These are phyloP conservation scores for Amphiura filiformis DNA, from an alignment of 35 echinoderm and acorn worm species.

Conservation along the genomic window DNA sequence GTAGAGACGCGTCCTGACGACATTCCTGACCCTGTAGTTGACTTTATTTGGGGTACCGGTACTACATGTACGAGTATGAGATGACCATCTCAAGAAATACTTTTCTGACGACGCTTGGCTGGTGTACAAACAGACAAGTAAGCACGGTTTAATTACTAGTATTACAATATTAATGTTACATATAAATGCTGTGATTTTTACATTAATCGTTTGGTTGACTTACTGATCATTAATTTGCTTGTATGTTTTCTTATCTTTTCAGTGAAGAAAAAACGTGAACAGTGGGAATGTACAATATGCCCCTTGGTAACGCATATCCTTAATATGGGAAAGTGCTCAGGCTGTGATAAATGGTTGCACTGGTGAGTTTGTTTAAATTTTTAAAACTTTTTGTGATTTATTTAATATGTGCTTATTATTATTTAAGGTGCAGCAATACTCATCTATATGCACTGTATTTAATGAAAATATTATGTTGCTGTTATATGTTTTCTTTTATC, in stretches of 20 bases:
- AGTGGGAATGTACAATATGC: not conserved
- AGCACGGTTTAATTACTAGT: no score
- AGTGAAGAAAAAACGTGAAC: not conserved
- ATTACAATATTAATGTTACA: no score
- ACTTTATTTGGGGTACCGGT: no score
- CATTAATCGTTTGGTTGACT: no score
- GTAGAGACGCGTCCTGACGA: not conserved
- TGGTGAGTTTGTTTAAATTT: not conserved
- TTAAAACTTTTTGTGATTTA: not conserved
- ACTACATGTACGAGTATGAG: no score
- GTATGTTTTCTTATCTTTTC: not conserved
- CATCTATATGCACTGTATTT: not conserved
- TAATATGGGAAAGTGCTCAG: not conserved
- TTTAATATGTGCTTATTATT: not conserved
- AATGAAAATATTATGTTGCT: not conserved
- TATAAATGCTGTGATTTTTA: no score
- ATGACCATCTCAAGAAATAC: not conserved
- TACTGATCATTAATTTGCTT: no score
- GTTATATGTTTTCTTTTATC: no score
- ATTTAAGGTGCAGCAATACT: not conserved
- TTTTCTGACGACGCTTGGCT: not conserved
- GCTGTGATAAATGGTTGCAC: not conserved
- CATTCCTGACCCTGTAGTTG: not conserved
- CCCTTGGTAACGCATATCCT: not conserved
- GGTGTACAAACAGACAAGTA: not conserved